phyloP scores from a whole-genome alignment of 1,140 invertebrate species.

The Eulimnadia texana region DNA sequence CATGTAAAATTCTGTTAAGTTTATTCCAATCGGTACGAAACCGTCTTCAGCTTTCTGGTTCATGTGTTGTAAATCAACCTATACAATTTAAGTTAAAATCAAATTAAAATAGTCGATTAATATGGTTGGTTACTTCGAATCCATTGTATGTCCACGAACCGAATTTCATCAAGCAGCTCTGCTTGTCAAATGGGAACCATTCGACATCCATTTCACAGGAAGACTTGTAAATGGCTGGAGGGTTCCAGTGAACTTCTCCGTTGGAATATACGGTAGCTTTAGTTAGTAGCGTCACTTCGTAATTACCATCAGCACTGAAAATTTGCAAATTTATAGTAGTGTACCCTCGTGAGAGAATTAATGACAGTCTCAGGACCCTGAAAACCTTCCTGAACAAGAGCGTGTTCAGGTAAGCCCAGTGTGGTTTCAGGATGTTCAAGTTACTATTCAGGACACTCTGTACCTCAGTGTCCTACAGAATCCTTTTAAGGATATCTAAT shows the following conservation, averaged over 20 bases:
- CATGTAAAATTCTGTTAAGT: slow-evolving; percentile 77
- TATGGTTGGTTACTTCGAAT: slow-evolving; percentile 45
- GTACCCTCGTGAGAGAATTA: neutral
- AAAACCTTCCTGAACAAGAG: too few relatives aligned
- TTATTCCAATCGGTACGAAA: slow-evolving; percentile 65
- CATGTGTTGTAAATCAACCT: slow-evolving; percentile 77
- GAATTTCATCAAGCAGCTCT: slow-evolving; percentile 89
- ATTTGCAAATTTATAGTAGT: neutral
- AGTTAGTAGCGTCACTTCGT: slow-evolving; percentile 93
- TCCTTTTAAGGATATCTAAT: too few relatives aligned
- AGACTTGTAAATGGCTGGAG: slow-evolving; percentile 96
- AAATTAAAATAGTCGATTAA: neutral
- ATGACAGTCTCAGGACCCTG: too few relatives aligned
- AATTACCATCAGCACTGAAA: slow-evolving; percentile 80
- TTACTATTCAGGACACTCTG: too few relatives aligned
- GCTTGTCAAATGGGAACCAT: slow-evolving; percentile 89
- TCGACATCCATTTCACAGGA: slow-evolving; percentile 92
- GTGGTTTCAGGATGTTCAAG: too few relatives aligned
- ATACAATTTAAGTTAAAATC: slow-evolving; percentile 14
- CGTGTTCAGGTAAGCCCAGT: too few relatives aligned
- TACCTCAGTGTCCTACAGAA: too few relatives aligned
- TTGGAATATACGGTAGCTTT: slow-evolving; percentile 82
- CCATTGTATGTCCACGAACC: slow-evolving; percentile 92
- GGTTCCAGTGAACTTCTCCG: slow-evolving; percentile 89
- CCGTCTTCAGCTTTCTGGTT: slow-evolving; percentile 57